Conservation (phyloP, 2,113 vertebrate genomes). For the Cheirogaleus medius region DNA sequence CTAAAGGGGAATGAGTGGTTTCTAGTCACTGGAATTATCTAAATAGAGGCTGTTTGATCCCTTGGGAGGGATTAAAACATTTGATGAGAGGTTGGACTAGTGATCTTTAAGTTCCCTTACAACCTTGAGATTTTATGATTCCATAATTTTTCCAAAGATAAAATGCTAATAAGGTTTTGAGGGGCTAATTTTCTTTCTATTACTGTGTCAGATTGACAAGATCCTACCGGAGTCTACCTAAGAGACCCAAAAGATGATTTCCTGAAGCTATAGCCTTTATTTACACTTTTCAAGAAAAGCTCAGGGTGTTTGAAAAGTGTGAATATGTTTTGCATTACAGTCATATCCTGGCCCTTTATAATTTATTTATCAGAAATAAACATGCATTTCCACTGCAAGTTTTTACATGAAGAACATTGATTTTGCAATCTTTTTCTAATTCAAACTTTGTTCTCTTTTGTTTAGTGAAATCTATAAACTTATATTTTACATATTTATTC, state of each 20-base stretch:
- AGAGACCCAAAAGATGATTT: not conserved
- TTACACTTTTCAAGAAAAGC: not conserved
- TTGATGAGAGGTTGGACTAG: not conserved
- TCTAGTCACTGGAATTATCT: not conserved
- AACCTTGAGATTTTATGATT: slow-evolving; percentile 3
- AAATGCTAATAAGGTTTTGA: not conserved
- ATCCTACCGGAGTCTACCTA: not conserved
- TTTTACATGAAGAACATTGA: slow-evolving; percentile 23
- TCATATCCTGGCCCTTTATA: not conserved
- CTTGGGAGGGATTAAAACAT: not conserved
- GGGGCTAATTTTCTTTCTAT: slow-evolving; percentile 13
- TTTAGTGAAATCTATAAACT: not conserved
- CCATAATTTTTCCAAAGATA: not conserved
- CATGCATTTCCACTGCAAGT: not conserved
- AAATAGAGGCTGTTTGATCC: not conserved
- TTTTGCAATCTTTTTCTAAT: slow-evolving; percentile 30
- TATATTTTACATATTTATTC: slow-evolving; percentile 18
- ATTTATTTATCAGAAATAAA: slow-evolving; percentile 17
- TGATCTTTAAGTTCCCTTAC: slow-evolving; percentile 32
- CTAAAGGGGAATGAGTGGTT: not conserved
- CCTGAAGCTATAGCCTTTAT: not conserved
- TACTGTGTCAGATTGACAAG: not conserved
- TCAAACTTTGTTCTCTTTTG: not conserved
- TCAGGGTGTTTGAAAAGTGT: not conserved
- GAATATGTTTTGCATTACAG: not conserved